A percentile compares a stretch with the other conserved stretches of the same genome.
Conservation (phyloP, 1,140 invertebrate species). For the Dendrolimus kikuchii region DNA sequence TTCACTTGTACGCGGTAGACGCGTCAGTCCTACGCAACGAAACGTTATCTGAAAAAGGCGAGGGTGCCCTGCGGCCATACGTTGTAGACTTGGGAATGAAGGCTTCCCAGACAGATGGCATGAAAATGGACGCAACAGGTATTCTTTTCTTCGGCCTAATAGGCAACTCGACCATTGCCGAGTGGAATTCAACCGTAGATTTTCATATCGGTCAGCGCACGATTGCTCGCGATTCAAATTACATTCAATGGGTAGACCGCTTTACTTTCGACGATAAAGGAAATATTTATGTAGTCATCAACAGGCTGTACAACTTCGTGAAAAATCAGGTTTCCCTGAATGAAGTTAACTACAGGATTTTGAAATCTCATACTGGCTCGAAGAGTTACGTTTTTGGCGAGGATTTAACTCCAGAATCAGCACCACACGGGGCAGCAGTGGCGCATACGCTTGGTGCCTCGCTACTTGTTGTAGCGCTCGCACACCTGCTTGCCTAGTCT, state of each 20-base stretch:
- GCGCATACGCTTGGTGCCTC: conserved; percentile 34
- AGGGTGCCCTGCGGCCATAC: conserved; percentile 39
- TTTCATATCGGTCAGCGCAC: conserved; percentile 73
- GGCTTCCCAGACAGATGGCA: conserved; percentile 77
- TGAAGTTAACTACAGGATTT: conserved; percentile 75
- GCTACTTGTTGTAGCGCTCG: conserved; percentile 36
- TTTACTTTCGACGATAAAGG: conserved; percentile 79
- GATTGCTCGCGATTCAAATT: conserved; percentile 75
- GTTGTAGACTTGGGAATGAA: conserved; percentile 76
- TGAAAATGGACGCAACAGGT: conserved; percentile 79
- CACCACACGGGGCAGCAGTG: conserved; percentile 24
- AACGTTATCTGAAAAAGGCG: conserved; percentile 34
- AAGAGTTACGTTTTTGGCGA: conserved; percentile 77
- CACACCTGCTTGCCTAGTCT: conserved; percentile 50
- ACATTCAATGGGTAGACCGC: conserved; percentile 81
- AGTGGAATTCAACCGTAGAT: conserved; percentile 73
- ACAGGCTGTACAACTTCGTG: conserved; percentile 77
- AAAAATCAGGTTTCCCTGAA: conserved; percentile 68
- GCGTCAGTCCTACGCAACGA: conserved; percentile 73
- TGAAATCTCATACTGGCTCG: conserved; percentile 69
- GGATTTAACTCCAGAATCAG: conserved; percentile 24
- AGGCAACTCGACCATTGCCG: conserved; percentile 76
- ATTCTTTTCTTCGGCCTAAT: conserved; percentile 78
- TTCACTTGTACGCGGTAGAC: conserved; percentile 75
- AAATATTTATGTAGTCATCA: conserved; percentile 77